Evolutionary conservation across 2,797 vertebrate species (phyloP).

Genomic region (Rhinogobio ventralis): DNA sequence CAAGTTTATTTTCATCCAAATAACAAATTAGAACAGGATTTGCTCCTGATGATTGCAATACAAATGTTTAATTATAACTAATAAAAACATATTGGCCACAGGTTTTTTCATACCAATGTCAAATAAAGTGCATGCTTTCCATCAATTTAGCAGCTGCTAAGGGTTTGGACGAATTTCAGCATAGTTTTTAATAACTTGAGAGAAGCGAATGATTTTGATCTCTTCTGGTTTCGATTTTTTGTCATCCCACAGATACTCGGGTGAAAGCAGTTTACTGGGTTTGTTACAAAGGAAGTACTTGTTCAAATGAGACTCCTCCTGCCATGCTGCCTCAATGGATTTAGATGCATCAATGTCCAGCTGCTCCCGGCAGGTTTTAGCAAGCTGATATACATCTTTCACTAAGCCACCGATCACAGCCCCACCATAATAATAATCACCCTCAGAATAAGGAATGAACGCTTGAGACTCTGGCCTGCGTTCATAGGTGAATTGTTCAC

Average conservation of each 20-base stretch:
- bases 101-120: no score
- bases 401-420: slow-evolving; percentile 76
- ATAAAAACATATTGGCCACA: no score
- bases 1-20: no score
- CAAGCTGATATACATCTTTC: slow-evolving; percentile 73
- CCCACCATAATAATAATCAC: slow-evolving; percentile 86
- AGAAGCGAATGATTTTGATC: slow-evolving; percentile 68
- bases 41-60: no score
- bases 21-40: no score
- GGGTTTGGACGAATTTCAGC: slow-evolving; percentile 44
- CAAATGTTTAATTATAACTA: no score
- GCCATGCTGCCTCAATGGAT: slow-evolving; percentile 78
- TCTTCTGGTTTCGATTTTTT: slow-evolving; percentile 48
- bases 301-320: slow-evolving; percentile 86
- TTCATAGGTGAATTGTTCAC: slow-evolving; percentile 75
- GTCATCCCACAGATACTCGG: slow-evolving; percentile 75
- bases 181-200: slow-evolving; percentile 64
- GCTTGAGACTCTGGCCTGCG: slow-evolving; percentile 72
- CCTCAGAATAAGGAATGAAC: slow-evolving; percentile 72
- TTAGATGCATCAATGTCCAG: slow-evolving; percentile 78
- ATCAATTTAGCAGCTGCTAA: not conserved
- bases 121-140: no score
- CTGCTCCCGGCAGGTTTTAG: slow-evolving; percentile 72
- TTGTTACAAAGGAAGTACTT: slow-evolving; percentile 79
- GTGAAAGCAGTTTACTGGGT: slow-evolving; percentile 80